Evolutionary conservation across 2,797 vertebrate genomes (phyloP).

Genomic region (Mus spretus): DNA sequence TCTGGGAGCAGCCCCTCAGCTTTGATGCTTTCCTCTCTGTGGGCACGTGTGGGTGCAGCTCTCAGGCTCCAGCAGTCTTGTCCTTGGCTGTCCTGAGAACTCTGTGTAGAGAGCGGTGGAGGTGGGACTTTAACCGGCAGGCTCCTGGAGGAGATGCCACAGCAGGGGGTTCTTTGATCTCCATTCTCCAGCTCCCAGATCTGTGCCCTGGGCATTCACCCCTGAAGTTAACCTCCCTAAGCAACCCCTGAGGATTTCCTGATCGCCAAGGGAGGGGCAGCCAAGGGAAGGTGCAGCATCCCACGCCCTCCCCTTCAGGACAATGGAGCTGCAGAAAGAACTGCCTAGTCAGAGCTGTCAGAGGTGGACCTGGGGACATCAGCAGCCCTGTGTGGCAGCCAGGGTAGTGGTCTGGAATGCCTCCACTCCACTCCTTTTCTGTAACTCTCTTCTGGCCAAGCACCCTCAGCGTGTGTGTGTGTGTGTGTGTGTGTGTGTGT

Average conservation of each 20-base stretch:
- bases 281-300: background rate
- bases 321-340: background rate
- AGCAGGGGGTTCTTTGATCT: slow-evolving; percentile 67
- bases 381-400: background rate
- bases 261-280: background rate
- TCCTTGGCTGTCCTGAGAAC: background rate
- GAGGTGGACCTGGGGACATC: background rate
- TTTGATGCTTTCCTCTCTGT: background rate
- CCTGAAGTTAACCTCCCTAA: slow-evolving; percentile 69
- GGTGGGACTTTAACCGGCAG: background rate
- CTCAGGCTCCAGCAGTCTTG: background rate
- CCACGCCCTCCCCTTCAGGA: slow-evolving; percentile 16
- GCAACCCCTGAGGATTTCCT: slow-evolving; percentile 59
- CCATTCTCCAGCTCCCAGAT: slow-evolving; percentile 45
- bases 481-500: too few relatives aligned
- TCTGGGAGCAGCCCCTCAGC: background rate
- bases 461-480: background rate
- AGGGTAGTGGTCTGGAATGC: background rate
- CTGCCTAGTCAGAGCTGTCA: background rate
- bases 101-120: background rate
- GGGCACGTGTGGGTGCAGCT: background rate
- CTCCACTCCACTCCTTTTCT: background rate
- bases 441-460: background rate
- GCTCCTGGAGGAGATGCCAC: background rate
- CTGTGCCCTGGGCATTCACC: slow-evolving; percentile 73